Conservation (phyloP, 2,888 invertebrate species). For the Parelbella ahira region DNA sequence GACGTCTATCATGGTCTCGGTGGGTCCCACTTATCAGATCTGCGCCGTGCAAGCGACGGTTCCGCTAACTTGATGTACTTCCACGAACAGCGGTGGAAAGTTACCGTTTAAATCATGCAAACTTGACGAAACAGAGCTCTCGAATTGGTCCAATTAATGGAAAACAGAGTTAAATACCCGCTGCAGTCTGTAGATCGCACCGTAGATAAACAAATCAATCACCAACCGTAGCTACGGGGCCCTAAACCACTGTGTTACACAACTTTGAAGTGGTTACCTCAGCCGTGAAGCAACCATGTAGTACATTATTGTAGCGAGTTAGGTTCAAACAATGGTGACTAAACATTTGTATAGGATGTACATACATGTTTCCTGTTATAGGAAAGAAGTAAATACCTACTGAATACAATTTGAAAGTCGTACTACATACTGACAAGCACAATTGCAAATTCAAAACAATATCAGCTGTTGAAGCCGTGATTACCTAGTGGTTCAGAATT, state of each 20-base stretch:
- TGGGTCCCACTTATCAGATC: conserved; percentile 18
- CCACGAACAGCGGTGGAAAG: conserved; percentile 17
- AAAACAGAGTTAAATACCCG: not conserved
- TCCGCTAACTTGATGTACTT: conserved; percentile 15
- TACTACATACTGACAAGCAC: no score
- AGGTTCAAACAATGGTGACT: no score
- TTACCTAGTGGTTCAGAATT: no score
- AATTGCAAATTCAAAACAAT: no score
- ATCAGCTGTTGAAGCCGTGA: no score
- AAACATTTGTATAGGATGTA: no score
- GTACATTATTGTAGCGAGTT: no score
- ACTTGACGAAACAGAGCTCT: conserved; percentile 4
- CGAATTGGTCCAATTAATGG: no score
- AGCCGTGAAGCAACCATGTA: conserved; percentile 9
- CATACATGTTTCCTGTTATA: no score
- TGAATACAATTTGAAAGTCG: no score
- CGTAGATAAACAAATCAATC: conserved; percentile 9
- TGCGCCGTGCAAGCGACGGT: conserved; percentile 14
- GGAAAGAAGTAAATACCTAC: no score
- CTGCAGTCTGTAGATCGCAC: not conserved
- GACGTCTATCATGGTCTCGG: no score
- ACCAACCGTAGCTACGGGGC: conserved; percentile 1
- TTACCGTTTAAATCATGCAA: conserved; percentile 16
- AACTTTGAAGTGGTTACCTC: conserved; percentile 12
- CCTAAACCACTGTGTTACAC: conserved; percentile 6